Percentiles rank a stretch among this genome's conserved stretches.
phyloP scores from a whole-genome alignment of 2,888 invertebrate species.

The Epistrophe grossulariae region DNA sequence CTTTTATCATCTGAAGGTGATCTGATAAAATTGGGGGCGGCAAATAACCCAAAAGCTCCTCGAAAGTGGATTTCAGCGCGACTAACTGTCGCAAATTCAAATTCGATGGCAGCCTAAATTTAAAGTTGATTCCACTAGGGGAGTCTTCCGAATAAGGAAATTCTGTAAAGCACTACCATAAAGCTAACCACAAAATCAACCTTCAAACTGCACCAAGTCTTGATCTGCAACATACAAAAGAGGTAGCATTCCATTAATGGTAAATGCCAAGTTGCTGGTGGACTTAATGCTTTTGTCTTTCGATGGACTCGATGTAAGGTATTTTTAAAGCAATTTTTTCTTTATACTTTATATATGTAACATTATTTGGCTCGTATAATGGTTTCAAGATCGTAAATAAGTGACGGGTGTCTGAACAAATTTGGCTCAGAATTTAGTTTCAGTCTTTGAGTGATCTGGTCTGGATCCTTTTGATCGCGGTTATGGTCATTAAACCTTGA shows the following conservation, averaged over 20 bases:
- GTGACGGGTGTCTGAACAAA: conserved; percentile 32
- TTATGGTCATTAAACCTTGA: conserved; percentile 19
- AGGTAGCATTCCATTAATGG: conserved; percentile 54
- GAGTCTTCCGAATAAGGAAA: conserved; percentile 49
- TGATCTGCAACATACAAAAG: conserved; percentile 10
- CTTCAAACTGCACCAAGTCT: conserved; percentile 39
- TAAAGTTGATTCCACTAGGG: background rate
- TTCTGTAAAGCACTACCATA: conserved; percentile 10
- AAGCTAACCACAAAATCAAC: conserved; percentile 25
- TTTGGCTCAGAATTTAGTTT: conserved; percentile 10
- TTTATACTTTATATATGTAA: background rate
- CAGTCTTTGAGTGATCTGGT: conserved; percentile 4
- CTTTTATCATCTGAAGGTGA: conserved; percentile 56
- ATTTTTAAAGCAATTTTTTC: conserved; percentile 6
- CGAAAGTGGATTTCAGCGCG: background rate
- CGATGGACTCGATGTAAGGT: background rate
- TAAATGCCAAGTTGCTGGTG: conserved; percentile 53
- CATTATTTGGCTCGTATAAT: conserved; percentile 3
- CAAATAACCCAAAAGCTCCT: background rate
- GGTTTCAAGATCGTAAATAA: conserved; percentile 48
- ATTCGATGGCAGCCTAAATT: background rate
- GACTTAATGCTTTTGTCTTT: conserved; percentile 36
- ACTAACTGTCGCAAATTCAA: conserved; percentile 10
- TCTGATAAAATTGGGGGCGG: conserved; percentile 53
- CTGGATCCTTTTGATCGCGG: conserved; percentile 6